Conservation (phyloP, 2,797 vertebrate genomes). For the Sitta carolinensis region DNA sequence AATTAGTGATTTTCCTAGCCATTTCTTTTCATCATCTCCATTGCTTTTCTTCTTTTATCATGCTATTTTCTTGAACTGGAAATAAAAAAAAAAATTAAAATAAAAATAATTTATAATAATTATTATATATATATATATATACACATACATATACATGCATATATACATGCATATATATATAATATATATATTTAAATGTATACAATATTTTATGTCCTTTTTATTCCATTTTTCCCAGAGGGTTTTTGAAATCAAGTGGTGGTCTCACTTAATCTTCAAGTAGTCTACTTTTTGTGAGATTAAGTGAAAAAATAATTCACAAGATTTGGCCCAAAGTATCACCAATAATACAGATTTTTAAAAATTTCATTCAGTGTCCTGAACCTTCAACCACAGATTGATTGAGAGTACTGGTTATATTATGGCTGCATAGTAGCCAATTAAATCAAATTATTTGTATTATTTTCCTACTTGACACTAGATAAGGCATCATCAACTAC, state of each 20-base stretch:
- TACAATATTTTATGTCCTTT: background rate
- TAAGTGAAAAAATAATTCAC: background rate
- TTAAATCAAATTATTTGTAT: background rate
- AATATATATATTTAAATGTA: background rate
- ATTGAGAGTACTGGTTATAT: background rate
- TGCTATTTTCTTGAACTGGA: background rate
- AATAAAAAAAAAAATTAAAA: background rate
- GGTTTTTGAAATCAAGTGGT: background rate
- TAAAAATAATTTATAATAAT: background rate
- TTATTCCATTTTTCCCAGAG: background rate
- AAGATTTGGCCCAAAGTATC: background rate
- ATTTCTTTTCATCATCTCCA: background rate
- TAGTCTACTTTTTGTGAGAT: background rate
- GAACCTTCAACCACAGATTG: background rate
- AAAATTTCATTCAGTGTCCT: background rate
- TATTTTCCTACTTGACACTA: background rate
- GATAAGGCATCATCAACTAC: background rate
- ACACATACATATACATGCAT: too few species aligned
- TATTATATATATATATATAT: background rate
- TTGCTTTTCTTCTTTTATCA: background rate
- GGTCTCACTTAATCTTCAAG: background rate
- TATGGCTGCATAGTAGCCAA: background rate
- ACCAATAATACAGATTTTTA: background rate
- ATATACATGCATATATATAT: too few species aligned
- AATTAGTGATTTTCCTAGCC: background rate